Evolutionary conservation across 2,113 vertebrate species (phyloP), one percentile per base, ranked within the genome.

Genomic region (Nerophis lumbriciformis): DNA sequence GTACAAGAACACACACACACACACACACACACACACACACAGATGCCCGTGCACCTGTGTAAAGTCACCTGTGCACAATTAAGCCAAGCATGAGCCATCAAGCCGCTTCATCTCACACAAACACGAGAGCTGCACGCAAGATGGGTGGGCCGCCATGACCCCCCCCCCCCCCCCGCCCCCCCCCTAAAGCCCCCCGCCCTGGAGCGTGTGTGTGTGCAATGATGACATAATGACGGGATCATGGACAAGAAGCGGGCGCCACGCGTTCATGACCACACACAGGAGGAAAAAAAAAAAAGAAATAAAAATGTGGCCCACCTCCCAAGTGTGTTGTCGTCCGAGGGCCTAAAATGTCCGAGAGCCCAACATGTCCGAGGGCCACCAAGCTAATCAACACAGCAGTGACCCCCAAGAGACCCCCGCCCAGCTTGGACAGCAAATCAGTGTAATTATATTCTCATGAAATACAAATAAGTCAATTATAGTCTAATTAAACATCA

Each of bases 361-460:
- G 21, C 21, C 74, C 88, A 89, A 89, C 70, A 89, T 65, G 76
- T 73, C 76, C 67, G 15, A 38, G 78, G 79, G 75, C 83, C 36
- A 5, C 53, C 53, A 19, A 19, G 15, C 36, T 53, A 61, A 82
- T 77, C 73, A 80, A 83, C 77, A 82, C 73, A 77, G 61, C 72
- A 12, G 10, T 70, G 1, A 67, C 68, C 5, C 63, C 48, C 28
- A 6, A 53, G 8, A 14, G 8, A 28, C 21, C 28, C 28, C 10
- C 21, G 21, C 21, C 21, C 21, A 28, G 21, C 3, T 28, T 28
- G 21, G 21, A 28, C 21, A 28, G 21, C 21, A 28, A 28, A 28
- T 1, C 21, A 28, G 21, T 28, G 21, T 28, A 28, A 28, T 28
- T 28, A 28, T 28, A 28, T 28, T 28, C 21, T 28, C 21, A 28